phyloP scores from a whole-genome alignment of 2,797 vertebrate species.

The Staurois parvus region DNA sequence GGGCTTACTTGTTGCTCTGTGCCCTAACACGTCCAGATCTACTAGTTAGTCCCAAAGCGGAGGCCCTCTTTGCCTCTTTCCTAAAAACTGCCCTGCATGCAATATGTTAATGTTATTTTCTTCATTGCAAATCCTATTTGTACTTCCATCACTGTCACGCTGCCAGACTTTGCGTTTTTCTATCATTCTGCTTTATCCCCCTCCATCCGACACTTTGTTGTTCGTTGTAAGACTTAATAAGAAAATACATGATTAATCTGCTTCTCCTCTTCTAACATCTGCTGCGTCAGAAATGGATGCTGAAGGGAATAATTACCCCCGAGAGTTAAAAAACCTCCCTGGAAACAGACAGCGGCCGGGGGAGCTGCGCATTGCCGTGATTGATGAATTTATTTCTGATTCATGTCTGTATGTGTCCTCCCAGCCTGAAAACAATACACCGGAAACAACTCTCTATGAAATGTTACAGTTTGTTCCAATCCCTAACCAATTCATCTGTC shows the following conservation, averaged over 20 bases:
- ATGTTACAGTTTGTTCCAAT: conserved; percentile 48
- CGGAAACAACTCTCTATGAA: conserved; percentile 39
- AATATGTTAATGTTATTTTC: no score
- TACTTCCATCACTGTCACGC: not conserved
- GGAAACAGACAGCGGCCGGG: not conserved
- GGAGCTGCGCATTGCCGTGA: not conserved
- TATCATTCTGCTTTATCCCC: not conserved
- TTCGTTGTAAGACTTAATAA: conserved; percentile 1
- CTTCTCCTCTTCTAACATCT: conserved; percentile 30
- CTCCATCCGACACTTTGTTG: not conserved
- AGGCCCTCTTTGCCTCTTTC: no score
- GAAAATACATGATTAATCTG: conserved; percentile 47
- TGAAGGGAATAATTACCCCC: not conserved
- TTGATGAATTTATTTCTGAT: conserved; percentile 31
- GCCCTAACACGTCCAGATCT: no score
- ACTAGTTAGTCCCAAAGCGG: no score
- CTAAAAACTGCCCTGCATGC: no score
- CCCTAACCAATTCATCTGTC: conserved; percentile 46
- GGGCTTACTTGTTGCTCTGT: no score
- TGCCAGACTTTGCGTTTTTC: not conserved
- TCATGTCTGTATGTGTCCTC: conserved; percentile 23
- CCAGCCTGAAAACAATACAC: conserved; percentile 18
- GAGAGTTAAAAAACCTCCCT: conserved; percentile 24
- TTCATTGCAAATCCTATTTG: not conserved
- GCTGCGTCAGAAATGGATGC: conserved; percentile 26